Evolutionary conservation across 2,797 vertebrate genomes (phyloP), one percentile per base, ranked within the genome.

Genomic region (Trachops cirrhosus): DNA sequence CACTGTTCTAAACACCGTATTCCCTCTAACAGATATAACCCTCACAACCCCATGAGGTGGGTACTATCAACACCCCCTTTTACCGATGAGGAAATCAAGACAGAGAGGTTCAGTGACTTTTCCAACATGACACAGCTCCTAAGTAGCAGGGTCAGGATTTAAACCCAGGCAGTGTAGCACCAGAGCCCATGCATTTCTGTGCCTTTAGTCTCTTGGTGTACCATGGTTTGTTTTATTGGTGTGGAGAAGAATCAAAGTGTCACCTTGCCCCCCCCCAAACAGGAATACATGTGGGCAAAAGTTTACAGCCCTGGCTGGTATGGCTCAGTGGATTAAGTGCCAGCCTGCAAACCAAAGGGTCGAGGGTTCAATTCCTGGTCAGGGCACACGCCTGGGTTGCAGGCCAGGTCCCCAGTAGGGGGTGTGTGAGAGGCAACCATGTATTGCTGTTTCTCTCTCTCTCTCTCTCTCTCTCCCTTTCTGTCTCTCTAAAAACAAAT

Each of bases 1-100:
- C 15, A 29, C 84, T 32, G 0, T 32, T 54, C 77, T 21, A n/a
- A n/a, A 71, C 6, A 9, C 18, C 6, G 8, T 1, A 0, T 2
- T 14, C 6, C 3, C 8, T 6, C 48, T 3, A 7, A 19, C 14
- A 1, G 2, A 1, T 19, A 4, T 6, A 15, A 32, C 2, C 24
- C 32, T 41, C 54, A 32, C 9, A n/a, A 48, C 9, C 19, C 59
- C 39, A 50, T 0, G 29, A 39, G 62, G 15, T 12, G 52, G 10
- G 19, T 9, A 34, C 44, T 44, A 44, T 44, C 44, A 44, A 44
- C 44, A 44, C 44, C 44, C 44, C 44, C 44, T 44, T 44, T 44
- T 44, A 44, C 15, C 15, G 39, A 34, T 54, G 26, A 57, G 39
- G 34, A 57, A 82, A 83, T n/a, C 0, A 11, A 88, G 62, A 57